Base-by-base conservation (phyloP, 1,140 invertebrate genomes). In the Reticulitermes speratus region DNA sequence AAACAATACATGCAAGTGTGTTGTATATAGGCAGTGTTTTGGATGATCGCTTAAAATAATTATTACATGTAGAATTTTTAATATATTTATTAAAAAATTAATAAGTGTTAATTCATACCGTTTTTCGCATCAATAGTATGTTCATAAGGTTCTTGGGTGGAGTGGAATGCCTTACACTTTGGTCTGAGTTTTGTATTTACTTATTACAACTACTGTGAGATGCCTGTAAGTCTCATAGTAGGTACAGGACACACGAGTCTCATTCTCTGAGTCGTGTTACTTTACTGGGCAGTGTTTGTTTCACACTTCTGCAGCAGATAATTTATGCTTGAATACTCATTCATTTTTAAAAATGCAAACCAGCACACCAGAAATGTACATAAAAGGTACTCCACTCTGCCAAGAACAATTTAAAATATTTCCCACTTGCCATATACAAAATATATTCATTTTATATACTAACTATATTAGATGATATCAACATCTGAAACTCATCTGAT, bases 361-460 rank as follows among this genome's bases (percentile, higher is more conserved):
- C 19, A 52, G 6, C 12, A 12, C 9, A 48, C 19, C 52, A 55
- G 52, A 55, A 21, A 55, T 55, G 52, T 55, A 55, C 52, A 55
- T 55, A 45, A 23, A 45, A 83, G 82, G 9, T 32, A 44, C 7
- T 23, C 82, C 32, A 45, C 44, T 44, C 82, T 83, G 21, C 38
- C 38, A 45, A 23, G 82, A 23, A 44, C 45, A 45, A 48, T 30
- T 52, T 52, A 32, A 45, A 52, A 52, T 32, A 19, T 25, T 32
- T 32, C 25, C 21, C 48, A 84, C 83, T 48, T 59, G 19, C 59
- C 55, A 85, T 85, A 44, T 65, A 85, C 75, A 45, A 45, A 84
- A 44, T 84, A 69, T 85, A 75, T 85, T 85, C 85, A 75, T 85
- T 59, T 85, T 85, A 85, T 65, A 82, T 75, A 69, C 59, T 85